Conservation (phyloP, 2,113 vertebrate genomes). For the Stigmatopora argus region DNA sequence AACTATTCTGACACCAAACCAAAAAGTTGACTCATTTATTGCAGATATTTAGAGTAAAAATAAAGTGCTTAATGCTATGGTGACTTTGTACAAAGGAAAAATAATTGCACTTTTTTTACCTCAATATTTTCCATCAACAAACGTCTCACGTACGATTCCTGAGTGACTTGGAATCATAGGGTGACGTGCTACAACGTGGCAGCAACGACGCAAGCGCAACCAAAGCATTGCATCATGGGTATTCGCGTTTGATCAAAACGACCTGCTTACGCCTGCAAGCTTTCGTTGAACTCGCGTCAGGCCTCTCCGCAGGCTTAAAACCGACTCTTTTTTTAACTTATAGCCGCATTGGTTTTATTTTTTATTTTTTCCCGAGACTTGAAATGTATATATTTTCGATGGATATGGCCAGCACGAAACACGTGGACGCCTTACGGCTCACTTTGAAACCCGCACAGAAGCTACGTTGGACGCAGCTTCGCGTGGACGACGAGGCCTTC, state of each 20-base stretch:
- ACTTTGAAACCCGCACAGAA: background rate
- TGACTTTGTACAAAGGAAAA: too few relatives aligned
- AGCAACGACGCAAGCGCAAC: background rate
- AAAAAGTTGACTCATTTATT: too few relatives aligned
- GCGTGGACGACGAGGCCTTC: background rate
- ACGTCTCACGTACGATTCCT: background rate
- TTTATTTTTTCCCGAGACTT: background rate
- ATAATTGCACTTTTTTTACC: too few relatives aligned
- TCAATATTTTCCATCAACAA: background rate
- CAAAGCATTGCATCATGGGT: slow-evolving; percentile 36
- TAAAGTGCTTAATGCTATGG: too few relatives aligned
- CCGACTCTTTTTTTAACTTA: accelerated
- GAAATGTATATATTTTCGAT: slow-evolving; percentile 50
- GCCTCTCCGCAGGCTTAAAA: accelerated
- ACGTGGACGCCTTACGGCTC: background rate
- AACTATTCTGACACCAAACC: too few relatives aligned
- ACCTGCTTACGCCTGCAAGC: background rate
- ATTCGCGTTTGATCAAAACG: background rate
- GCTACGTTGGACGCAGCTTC: slow-evolving; percentile 11
- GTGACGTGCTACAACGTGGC: slow-evolving; percentile 13
- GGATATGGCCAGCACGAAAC: slow-evolving; percentile 20
- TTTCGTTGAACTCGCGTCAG: background rate
- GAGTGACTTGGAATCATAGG: background rate
- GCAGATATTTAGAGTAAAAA: too few relatives aligned
- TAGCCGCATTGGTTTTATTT: accelerated